phyloP scores from a whole-genome alignment of 2,113 vertebrate genomes.

The Apodemus sylvaticus region DNA sequence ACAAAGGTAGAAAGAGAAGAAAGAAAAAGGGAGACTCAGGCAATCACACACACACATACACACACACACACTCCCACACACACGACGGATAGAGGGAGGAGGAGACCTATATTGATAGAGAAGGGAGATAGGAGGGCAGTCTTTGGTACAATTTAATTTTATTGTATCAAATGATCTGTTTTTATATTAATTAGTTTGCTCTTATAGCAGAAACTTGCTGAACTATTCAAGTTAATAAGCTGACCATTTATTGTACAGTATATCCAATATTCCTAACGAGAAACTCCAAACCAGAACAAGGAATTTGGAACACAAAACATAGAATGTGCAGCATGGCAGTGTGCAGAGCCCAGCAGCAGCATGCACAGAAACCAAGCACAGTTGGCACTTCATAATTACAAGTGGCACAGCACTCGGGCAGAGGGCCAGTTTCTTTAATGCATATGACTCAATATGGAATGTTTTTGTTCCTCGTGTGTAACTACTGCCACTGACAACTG shows the following conservation, averaged over 20 bases:
- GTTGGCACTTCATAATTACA: conserved; percentile 78
- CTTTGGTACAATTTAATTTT: conserved; percentile 44
- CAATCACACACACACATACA: not conserved
- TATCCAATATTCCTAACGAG: conserved; percentile 76
- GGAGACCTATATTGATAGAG: not conserved
- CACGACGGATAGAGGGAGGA: too few relatives aligned
- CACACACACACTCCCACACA: not conserved
- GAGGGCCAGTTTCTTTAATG: conserved; percentile 61
- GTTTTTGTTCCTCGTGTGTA: conserved; percentile 68
- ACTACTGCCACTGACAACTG: conserved; percentile 62
- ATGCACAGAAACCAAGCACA: conserved; percentile 75
- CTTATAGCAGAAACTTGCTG: conserved; percentile 67
- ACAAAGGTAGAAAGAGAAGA: not conserved
- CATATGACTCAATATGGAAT: conserved; percentile 65
- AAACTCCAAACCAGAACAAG: conserved; percentile 70
- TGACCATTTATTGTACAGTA: conserved; percentile 62
- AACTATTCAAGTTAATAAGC: conserved; percentile 62
- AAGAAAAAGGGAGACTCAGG: not conserved
- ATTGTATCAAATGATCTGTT: conserved; percentile 8
- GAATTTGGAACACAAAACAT: conserved; percentile 79
- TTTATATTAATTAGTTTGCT: conserved; percentile 71
- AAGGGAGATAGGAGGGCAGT: not conserved
- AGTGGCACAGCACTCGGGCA: conserved; percentile 70
- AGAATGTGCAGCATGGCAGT: conserved; percentile 62
- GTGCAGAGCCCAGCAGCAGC: conserved; percentile 59